phyloP scores from a whole-genome alignment of 2,113 vertebrate species.

The Megalops atlanticus region DNA sequence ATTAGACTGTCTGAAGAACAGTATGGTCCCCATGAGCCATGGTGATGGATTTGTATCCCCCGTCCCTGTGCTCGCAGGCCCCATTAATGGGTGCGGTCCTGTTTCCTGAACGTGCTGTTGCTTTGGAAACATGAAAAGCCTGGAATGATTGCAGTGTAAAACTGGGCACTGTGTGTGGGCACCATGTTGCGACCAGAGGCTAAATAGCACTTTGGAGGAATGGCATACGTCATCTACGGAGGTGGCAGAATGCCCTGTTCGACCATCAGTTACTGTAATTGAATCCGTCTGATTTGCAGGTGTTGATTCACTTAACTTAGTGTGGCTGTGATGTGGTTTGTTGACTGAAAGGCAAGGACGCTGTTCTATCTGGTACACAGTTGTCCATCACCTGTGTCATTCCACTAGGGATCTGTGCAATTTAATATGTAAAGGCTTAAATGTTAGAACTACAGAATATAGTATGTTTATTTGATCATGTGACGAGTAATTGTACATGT shows the following conservation, averaged over 20 bases:
- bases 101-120: neutral
- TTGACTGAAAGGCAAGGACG: neutral
- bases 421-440: too few species aligned
- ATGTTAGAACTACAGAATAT: too few species aligned
- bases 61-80: neutral
- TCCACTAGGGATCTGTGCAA: too few species aligned
- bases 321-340: neutral
- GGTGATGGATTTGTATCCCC: too few species aligned
- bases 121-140: neutral
- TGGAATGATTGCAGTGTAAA: neutral
- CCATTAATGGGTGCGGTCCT: neutral
- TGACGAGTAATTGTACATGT: too few species aligned
- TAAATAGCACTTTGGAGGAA: neutral
- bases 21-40: neutral
- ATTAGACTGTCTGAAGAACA: neutral
- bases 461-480: too few species aligned
- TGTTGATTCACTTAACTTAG: neutral
- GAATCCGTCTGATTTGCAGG: neutral
- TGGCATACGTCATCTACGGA: neutral
- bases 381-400: too few species aligned
- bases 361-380: neutral
- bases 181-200: neutral
- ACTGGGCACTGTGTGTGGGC: neutral
- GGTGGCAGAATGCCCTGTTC: neutral
- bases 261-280: neutral